Evolutionary conservation across 2,888 invertebrate species (phyloP).

Genomic region (Bursaphelenchus okinawaensis): DNA sequence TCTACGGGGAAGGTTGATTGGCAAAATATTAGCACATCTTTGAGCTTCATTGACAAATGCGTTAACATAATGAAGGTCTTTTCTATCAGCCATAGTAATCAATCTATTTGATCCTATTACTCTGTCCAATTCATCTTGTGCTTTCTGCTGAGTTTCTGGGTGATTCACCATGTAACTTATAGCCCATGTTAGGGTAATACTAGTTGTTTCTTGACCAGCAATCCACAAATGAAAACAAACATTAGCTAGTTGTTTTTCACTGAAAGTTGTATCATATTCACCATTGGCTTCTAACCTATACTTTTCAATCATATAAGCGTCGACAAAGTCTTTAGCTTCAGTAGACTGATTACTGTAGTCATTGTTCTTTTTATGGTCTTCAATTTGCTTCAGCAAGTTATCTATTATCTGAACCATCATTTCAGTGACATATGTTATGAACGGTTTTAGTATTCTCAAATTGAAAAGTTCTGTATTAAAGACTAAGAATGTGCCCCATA

Average conservation of each 20-base stretch:
- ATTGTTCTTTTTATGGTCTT: not conserved
- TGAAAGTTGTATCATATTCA: not conserved
- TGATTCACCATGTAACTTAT: slow-evolving; percentile 6
- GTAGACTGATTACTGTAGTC: not conserved
- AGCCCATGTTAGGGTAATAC: not conserved
- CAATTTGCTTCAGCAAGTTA: not conserved
- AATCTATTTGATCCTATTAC: slow-evolving; percentile 27
- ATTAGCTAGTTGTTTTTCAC: not conserved
- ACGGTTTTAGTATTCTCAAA: not conserved
- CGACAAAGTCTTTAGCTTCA: not conserved
- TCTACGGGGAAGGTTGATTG: not conserved
- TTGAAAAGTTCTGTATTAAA: not conserved
- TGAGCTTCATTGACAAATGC: slow-evolving; percentile 8
- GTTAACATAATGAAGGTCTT: slow-evolving; percentile 20
- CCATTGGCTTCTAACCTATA: not conserved
- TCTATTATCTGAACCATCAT: not conserved
- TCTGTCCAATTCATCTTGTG: slow-evolving; percentile 27
- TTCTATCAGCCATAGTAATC: slow-evolving; percentile 25
- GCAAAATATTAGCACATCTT: not conserved
- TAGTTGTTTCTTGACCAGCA: slow-evolving; percentile 2
- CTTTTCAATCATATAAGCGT: not conserved
- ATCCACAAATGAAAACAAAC: slow-evolving; percentile 1
- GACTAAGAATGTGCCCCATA: not conserved
- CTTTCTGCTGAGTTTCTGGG: slow-evolving; percentile 19
- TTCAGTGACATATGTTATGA: not conserved